Percentiles rank a stretch among this genome's conserved stretches.
These are phyloP conservation scores for Paracentrotus lividus DNA, from an alignment of 53 echinoderm and acorn worm genomes.

Conservation along the genomic window DNA sequence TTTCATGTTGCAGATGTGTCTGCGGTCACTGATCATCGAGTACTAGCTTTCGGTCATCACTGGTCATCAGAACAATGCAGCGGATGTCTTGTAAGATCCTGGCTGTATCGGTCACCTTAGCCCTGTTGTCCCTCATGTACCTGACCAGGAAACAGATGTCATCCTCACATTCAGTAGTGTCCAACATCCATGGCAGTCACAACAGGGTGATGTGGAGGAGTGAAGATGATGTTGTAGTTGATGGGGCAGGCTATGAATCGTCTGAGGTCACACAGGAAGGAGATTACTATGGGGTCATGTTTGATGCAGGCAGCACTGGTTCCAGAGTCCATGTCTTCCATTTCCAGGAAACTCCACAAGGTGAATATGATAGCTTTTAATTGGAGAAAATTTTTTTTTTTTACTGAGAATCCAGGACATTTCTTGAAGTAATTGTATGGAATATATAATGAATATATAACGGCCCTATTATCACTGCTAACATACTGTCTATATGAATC, in stretches of 20 bases:
- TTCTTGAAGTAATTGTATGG: not conserved
- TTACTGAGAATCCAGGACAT: not conserved
- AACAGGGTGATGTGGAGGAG: not conserved
- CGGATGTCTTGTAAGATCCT: conserved; percentile 46
- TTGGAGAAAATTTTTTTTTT: not conserved
- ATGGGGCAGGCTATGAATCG: not conserved
- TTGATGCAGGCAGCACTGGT: conserved; percentile 98
- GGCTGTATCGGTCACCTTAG: not conserved
- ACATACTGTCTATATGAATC: not conserved
- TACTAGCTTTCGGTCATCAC: not conserved
- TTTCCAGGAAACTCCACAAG: conserved; percentile 65
- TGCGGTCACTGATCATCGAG: not conserved
- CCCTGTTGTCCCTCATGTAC: not conserved
- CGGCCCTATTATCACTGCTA: not conserved
- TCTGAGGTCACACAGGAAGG: conserved; percentile 25
- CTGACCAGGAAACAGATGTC: conserved; percentile 10
- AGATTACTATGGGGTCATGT: conserved; percentile 93
- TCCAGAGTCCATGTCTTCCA: conserved; percentile 93
- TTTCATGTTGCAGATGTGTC: not conserved
- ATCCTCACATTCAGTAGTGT: not conserved
- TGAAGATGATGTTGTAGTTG: conserved; percentile 29
- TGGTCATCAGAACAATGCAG: conserved; percentile 26
- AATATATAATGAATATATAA: not conserved
- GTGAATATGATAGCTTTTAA: not conserved
- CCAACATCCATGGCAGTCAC: not conserved